Evolutionary conservation across 2,888 invertebrate species (phyloP), one percentile per base, ranked within the genome.

Genomic region (Girardia tigrina): DNA sequence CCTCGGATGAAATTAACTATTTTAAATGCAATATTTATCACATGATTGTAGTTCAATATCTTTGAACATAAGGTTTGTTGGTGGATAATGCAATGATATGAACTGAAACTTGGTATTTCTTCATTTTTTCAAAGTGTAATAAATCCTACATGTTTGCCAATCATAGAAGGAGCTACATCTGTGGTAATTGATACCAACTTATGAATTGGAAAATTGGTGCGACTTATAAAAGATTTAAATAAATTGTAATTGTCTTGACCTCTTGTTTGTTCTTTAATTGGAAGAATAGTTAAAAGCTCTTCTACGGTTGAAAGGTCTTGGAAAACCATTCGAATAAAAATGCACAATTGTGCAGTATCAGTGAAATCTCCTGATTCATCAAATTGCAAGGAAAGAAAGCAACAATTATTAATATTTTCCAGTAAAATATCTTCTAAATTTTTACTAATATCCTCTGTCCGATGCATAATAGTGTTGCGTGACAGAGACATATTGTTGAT

Each of bases 311-410:
- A 56, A 56, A 56, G 23, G 4, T 56, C 56, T 4, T 56, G 20
- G 56, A 56, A 56, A 56, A 56, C 56, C 56, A 56, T 56, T 56
- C n/a, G 56, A 56, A 56, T 56, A n/a, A 56, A 56, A 23, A 56
- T 56, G 56, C 56, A 56, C 56, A 56, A 56, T 56, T 56, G 56
- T 56, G 56, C 56, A 56, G 56, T 56, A 56, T 56, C 56, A 56
- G n/a, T 12, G 56, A 56, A 56, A 56, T 8, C 56, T 56, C 20
- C 23, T 20, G 56, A 36, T 36, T 36, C 36, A 36, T 36, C 36
- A 36, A 36, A 36, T 36, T 36, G 16, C 36, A 36, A 16, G 36
- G 36, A 56, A 23, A 56, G 56, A n/a, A 56, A 56, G 56, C n/a
- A 56, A n/a, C 56, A 56, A 56, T 56, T 56, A 56, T 56, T 56